A percentile compares a stretch with the other conserved stretches of the same genome.
These are phyloP conservation scores for Ganaspis sp. DNA, from an alignment of 1,140 invertebrate species.

Conservation along the genomic window DNA sequence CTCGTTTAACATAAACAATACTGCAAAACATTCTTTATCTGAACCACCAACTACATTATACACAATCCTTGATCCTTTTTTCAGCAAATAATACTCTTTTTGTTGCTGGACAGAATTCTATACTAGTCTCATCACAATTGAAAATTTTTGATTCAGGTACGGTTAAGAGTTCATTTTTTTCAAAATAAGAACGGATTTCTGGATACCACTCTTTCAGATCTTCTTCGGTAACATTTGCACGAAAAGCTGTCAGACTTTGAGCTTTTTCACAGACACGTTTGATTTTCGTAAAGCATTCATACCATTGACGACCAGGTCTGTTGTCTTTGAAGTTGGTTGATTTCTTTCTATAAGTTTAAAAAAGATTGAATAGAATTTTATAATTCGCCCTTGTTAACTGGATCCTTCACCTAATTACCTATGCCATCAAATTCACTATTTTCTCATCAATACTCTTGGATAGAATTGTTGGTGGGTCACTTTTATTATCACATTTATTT, in stretches of 20 bases:
- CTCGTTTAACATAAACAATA: slow-evolving; percentile 55
- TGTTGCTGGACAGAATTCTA: slow-evolving; percentile 61
- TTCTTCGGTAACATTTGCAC: slow-evolving; percentile 45
- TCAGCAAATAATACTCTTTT: slow-evolving; percentile 56
- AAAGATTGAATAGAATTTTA: slow-evolving; percentile 61
- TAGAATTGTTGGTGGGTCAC: slow-evolving; percentile 37
- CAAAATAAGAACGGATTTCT: slow-evolving; percentile 49
- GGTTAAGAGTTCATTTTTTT: slow-evolving; percentile 45
- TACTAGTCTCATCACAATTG: slow-evolving; percentile 68
- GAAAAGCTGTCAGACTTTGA: background rate
- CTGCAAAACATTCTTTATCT: slow-evolving; percentile 58
- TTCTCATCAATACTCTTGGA: slow-evolving; percentile 38
- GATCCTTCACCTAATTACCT: slow-evolving; percentile 54
- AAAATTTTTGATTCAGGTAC: slow-evolving; percentile 54
- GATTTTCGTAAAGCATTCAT: background rate
- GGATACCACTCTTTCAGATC: slow-evolving; percentile 54
- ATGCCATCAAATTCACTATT: slow-evolving; percentile 45
- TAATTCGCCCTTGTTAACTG: slow-evolving; percentile 62
- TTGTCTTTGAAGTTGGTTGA: background rate
- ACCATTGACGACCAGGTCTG: background rate
- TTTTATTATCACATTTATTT: background rate
- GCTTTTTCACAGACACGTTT: background rate
- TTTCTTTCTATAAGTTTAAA: background rate
- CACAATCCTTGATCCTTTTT: slow-evolving; percentile 62
- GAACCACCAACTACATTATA: slow-evolving; percentile 60